phyloP scores from a whole-genome alignment of 2,113 vertebrate genomes.

The Aix galericulata region DNA sequence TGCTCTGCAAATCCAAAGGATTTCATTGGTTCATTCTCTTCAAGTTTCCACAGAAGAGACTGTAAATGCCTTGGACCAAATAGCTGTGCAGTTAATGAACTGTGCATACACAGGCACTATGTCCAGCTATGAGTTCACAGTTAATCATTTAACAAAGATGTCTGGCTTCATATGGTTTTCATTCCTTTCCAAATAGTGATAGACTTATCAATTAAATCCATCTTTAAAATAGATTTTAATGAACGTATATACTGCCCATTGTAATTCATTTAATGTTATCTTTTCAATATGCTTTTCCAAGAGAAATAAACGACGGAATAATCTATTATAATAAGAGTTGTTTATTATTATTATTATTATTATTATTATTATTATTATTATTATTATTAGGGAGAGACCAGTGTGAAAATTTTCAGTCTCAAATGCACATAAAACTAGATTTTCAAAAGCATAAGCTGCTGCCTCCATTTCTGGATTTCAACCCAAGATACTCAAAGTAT shows the following conservation, averaged over 20 bases:
- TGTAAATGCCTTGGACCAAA: conserved; percentile 44
- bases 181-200: conserved; percentile 1
- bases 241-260: background rate
- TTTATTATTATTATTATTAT: background rate
- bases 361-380: background rate
- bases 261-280: background rate
- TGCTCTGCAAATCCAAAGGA: background rate
- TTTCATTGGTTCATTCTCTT: conserved; percentile 7
- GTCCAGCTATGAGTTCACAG: conserved; percentile 42
- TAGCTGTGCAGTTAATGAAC: conserved; percentile 54
- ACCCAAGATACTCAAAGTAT: background rate
- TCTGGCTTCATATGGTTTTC: conserved; percentile 14
- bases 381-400: background rate
- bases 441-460: background rate
- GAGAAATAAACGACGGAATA: background rate
- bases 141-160: conserved; percentile 38
- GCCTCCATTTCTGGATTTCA: background rate
- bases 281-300: conserved; percentile 26
- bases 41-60: background rate
- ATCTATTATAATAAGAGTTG: background rate
- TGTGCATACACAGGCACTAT: background rate
- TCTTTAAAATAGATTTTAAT: conserved; percentile 38
- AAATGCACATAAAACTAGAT: background rate
- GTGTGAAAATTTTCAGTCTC: background rate
- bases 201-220: conserved; percentile 47